phyloP scores from a whole-genome alignment of 2,113 vertebrate species.

The Platichthys stellatus region DNA sequence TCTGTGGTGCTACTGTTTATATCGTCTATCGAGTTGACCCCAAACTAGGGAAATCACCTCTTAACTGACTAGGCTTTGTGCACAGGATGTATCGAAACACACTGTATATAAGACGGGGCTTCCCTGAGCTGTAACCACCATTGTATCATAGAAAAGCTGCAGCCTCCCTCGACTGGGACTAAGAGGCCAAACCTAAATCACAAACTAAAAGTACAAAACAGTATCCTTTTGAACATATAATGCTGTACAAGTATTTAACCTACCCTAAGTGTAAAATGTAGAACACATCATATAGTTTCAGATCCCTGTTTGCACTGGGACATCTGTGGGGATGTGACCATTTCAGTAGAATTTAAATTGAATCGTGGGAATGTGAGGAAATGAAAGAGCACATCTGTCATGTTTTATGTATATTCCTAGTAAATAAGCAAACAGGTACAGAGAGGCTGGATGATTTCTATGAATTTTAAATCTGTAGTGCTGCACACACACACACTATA shows the following conservation, averaged over 20 bases:
- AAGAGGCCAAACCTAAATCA: too few species aligned
- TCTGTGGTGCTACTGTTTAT: too few species aligned
- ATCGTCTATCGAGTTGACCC: too few species aligned
- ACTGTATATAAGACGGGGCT: too few species aligned
- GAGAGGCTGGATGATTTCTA: constrained; percentile 64
- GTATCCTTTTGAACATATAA: neutral
- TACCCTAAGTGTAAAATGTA: neutral
- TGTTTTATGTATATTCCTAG: constrained; percentile 69
- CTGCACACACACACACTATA: constrained; percentile 5
- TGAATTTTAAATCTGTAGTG: constrained; percentile 70
- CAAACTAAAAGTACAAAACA: neutral
- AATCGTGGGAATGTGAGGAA: constrained; percentile 39
- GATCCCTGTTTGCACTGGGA: constrained; percentile 15
- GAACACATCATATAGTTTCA: constrained; percentile 25
- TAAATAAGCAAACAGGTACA: constrained; percentile 69
- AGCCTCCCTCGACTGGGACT: too few species aligned
- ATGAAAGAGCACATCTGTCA: constrained; percentile 49
- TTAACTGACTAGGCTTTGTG: too few species aligned
- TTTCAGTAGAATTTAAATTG: constrained; percentile 45
- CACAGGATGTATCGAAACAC: too few species aligned
- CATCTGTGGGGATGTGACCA: constrained; percentile 18
- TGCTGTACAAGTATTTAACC: neutral
- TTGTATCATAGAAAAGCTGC: too few species aligned
- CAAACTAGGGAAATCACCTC: too few species aligned
- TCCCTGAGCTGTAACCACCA: too few species aligned